Base-by-base conservation (phyloP, 1,140 invertebrate genomes). In the Doryteuthis pealeii region DNA sequence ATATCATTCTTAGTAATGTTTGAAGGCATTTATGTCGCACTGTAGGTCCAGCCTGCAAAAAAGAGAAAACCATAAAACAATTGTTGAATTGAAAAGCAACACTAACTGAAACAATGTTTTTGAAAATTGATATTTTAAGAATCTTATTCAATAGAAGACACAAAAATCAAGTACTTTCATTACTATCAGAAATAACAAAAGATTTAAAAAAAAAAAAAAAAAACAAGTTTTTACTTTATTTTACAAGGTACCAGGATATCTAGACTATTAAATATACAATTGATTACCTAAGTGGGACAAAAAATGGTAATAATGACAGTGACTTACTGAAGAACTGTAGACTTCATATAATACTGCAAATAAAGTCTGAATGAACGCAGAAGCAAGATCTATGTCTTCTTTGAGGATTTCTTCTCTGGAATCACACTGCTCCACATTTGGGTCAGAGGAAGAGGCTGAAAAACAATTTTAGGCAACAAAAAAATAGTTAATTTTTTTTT, bases 11-110 rank as follows among this genome's bases (percentile, higher is more conserved):
- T 22, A 99, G 90, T 30, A 99, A 90, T n/a, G 97, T 96, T 84
- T 96, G 92, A 32, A 99, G 91, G 87, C 96, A 98, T 88, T 97
- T 97, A 88, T 96, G 96, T 81, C 96, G 92, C 18, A 99, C 96
- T 72, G 96, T 95, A n/a, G 96, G 96, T 8, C 97, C 97, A 72
- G 97, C 96, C 88, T 89, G 74, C 6, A 78, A 78, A 22, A 73
- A 35, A 71, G 40, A 40, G 15, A 75, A 70, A 49, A 58, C 18
- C n/a, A 30, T 49, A 26, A 31, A 67, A 15, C 26, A 18, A 40
- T 8, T n/a, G n/a, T n/a, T n/a, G n/a, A n/a, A n/a, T n/a, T n/a
- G n/a, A n/a, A n/a, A n/a, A n/a, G n/a, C n/a, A n/a, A n/a, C n/a
- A n/a, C n/a, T n/a, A n/a, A n/a, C n/a, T n/a, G n/a, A n/a, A n/a